Evolutionary conservation across 2,888 invertebrate genomes (phyloP), one percentile per base, ranked within the genome.

Genomic region (Polydrusus cervinus): DNA sequence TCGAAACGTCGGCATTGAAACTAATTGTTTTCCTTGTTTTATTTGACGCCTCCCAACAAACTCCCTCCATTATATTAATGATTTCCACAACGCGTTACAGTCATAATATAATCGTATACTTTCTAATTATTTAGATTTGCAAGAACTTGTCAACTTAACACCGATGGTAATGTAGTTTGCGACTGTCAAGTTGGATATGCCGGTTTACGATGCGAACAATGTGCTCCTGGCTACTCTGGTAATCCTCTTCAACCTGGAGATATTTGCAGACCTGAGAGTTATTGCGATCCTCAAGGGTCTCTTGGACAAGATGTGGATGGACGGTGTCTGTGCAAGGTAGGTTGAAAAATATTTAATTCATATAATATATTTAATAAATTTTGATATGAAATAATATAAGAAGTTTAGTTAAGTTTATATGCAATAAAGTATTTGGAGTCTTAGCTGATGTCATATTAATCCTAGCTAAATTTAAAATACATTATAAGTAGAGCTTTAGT

Each of bases 281-380:
- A 87, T 8, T 98, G 98, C 86, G 93, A 96, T 87, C 88, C 91
- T 0, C 88, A 91, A 7, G 98, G 98, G 43, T 95, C 95, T 9
- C 84, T 89, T 78, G 89, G 81, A 83, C 89, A 88, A 79, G 88
- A 75, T 20, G 77, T 82, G 1, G 87, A 89, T 77, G 91, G 92
- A 76, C 86, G 88, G 70, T 94, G 94, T 85, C 86, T 87, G 16
- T 94, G 94, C 89, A 94, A 94, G 91, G 93, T 93, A 89, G 83
- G 83, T 40, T 49, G 13, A 11, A 14, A 51, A 72, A 16, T 10
- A 18, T 13, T 16, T 3, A 25, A 25, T 25, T 5, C 25, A n/a
- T n/a, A n/a, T n/a, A n/a, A n/a, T n/a, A n/a, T n/a, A n/a, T n/a
- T n/a, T n/a, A n/a, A n/a, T n/a, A n/a, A n/a, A n/a, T n/a, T n/a